These are phyloP conservation scores for Cyanocitta stelleri DNA, from an alignment of 2,113 vertebrate genomes.

Conservation along the genomic window DNA sequence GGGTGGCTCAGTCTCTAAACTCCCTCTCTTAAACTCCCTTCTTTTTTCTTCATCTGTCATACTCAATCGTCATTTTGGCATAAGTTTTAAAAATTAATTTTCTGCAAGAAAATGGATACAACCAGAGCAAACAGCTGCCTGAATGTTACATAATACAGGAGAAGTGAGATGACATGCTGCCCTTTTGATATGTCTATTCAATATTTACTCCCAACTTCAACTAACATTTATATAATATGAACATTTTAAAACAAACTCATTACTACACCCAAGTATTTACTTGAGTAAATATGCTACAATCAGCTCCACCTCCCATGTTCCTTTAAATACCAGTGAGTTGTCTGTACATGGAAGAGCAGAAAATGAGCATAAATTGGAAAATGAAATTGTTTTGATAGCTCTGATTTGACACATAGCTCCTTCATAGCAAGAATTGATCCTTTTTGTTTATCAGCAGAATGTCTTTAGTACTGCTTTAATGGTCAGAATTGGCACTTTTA, in stretches of 20 bases:
- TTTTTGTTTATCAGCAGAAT: slow-evolving; percentile 18
- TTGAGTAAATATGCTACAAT: slow-evolving; percentile 36
- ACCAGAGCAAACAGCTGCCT: not conserved
- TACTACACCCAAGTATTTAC: not conserved
- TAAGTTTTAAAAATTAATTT: not conserved
- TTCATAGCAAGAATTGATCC: slow-evolving; percentile 1
- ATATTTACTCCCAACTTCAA: slow-evolving; percentile 56
- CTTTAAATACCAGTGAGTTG: not conserved
- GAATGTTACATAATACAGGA: not conserved
- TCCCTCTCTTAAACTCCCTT: not conserved
- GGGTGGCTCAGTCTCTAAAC: not conserved
- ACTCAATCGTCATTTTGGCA: not conserved
- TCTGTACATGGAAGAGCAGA: not conserved
- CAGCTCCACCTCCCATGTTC: not conserved
- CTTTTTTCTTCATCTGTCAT: not conserved
- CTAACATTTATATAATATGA: slow-evolving; percentile 46
- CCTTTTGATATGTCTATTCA: slow-evolving; percentile 42
- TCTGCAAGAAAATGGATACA: slow-evolving; percentile 12
- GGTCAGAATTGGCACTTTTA: slow-evolving; percentile 8
- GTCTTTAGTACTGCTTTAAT: not conserved
- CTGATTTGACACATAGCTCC: not conserved
- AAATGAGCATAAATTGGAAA: slow-evolving; percentile 28
- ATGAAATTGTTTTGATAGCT: slow-evolving; percentile 16
- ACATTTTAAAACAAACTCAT: slow-evolving; percentile 57
- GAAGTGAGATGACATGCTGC: not conserved